phyloP scores from a whole-genome alignment of 2,888 invertebrate genomes.

The Rhaphigaster nebulosa region DNA sequence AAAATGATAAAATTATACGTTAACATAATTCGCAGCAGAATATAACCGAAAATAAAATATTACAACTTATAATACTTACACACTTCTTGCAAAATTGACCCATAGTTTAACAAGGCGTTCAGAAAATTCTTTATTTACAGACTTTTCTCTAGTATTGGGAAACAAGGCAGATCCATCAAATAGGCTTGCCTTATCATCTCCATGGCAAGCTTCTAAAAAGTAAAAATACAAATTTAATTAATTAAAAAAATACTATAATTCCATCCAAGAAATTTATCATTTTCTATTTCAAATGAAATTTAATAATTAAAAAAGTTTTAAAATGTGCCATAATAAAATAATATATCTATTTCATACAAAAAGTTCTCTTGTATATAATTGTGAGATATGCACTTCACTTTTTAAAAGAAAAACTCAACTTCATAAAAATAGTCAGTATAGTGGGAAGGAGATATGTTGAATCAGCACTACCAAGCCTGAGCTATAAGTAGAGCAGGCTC shows the following conservation, averaged over 20 bases:
- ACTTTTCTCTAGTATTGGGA: neutral
- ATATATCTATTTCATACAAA: no score
- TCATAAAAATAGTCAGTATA: neutral
- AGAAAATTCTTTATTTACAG: neutral
- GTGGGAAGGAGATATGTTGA: no score
- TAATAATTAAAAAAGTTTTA: no score
- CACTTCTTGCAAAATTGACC: neutral
- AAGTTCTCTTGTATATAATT: no score
- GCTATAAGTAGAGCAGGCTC: no score
- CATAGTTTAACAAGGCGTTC: neutral
- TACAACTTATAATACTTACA: neutral
- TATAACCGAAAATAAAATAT: neutral
- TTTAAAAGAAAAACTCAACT: no score
- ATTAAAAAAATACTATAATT: neutral
- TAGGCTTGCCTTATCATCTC: neutral
- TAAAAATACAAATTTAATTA: neutral
- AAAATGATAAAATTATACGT: neutral
- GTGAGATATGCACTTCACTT: no score
- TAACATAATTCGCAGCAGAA: neutral
- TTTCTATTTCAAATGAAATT: no score
- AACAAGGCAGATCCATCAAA: neutral
- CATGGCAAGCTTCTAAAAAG: slow-evolving; percentile 22
- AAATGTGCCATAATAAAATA: no score
- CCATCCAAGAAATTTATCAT: no score
- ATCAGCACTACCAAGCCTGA: no score